Evolutionary conservation across 1,140 invertebrate species (phyloP).

Genomic region (Lethrus apterus): DNA sequence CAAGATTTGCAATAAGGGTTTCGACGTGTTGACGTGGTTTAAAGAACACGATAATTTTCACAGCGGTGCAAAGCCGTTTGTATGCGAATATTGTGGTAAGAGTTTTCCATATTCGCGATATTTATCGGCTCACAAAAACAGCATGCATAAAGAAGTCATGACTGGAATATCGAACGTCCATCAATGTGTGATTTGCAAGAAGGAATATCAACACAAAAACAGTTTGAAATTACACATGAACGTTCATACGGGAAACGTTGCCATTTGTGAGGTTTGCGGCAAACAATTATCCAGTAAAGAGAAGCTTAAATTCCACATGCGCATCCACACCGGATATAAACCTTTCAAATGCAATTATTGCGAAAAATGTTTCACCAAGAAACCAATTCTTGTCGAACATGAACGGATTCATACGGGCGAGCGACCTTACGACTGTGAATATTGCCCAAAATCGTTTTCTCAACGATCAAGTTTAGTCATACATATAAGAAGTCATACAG

Average conservation of each 20-base stretch:
- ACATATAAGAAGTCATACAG: constrained; percentile 41
- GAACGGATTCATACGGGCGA: constrained; percentile 45
- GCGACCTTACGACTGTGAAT: constrained; percentile 45
- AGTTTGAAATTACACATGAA: constrained; percentile 39
- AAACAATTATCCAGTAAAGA: constrained; percentile 38
- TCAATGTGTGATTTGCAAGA: constrained; percentile 37
- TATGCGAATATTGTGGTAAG: constrained; percentile 64
- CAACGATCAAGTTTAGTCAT: constrained; percentile 57
- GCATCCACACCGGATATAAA: constrained; percentile 50
- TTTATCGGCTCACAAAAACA: constrained; percentile 29
- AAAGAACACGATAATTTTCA: constrained; percentile 44
- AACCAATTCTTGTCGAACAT: constrained; percentile 41
- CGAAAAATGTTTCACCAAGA: constrained; percentile 42
- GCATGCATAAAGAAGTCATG: constrained; percentile 30
- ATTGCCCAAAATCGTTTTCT: constrained; percentile 59
- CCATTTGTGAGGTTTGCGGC: constrained; percentile 39
- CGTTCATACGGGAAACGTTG: constrained; percentile 36
- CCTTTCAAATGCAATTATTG: constrained; percentile 49
- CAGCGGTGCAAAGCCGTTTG: constrained; percentile 70
- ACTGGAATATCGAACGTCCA: constrained; percentile 29
- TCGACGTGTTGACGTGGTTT: constrained; percentile 33
- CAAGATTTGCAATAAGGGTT: constrained; percentile 37
- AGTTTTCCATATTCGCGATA: constrained; percentile 47
- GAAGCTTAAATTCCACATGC: constrained; percentile 43
- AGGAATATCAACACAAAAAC: constrained; percentile 37